Conservation (phyloP, 2,888 invertebrate species). For the Ochlodes sylvanus region DNA sequence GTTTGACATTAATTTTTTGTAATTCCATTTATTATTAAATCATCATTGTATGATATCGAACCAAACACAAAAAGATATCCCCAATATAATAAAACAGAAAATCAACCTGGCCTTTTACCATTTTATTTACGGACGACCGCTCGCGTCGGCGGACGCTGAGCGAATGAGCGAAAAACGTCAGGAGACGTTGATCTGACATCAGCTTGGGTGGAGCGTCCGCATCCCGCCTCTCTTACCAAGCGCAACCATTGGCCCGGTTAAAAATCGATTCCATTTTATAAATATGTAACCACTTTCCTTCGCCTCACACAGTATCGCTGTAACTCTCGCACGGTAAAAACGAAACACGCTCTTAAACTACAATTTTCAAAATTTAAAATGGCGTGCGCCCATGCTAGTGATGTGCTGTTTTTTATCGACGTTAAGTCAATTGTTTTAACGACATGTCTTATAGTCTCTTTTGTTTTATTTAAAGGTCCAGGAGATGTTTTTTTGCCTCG, state of each 20-base stretch:
- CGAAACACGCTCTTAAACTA: constrained; percentile 46
- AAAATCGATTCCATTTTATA: constrained; percentile 85
- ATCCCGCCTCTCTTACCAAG: constrained; percentile 73
- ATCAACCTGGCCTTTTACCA: neutral
- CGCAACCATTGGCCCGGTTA: constrained; percentile 79
- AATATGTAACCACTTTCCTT: constrained; percentile 82
- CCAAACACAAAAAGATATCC: neutral
- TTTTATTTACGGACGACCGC: constrained; percentile 47
- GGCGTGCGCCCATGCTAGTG: constrained; percentile 49
- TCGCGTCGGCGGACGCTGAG: constrained; percentile 63
- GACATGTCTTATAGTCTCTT: constrained; percentile 81
- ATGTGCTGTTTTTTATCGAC: constrained; percentile 58
- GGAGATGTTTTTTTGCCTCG: constrained; percentile 68
- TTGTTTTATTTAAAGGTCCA: constrained; percentile 82
- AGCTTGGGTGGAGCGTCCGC: constrained; percentile 70
- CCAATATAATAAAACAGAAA: neutral
- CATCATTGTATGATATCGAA: too few species aligned
- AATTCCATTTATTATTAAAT: too few species aligned
- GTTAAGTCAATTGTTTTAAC: constrained; percentile 79
- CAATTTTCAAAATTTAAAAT: constrained; percentile 48
- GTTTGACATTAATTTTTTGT: too few species aligned
- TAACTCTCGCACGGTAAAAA: constrained; percentile 41
- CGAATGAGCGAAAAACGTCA: constrained; percentile 76
- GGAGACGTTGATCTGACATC: constrained; percentile 76
- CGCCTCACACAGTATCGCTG: constrained; percentile 51